Evolutionary conservation across 2,888 invertebrate species (phyloP).

Genomic region (Rutpela maculata): DNA sequence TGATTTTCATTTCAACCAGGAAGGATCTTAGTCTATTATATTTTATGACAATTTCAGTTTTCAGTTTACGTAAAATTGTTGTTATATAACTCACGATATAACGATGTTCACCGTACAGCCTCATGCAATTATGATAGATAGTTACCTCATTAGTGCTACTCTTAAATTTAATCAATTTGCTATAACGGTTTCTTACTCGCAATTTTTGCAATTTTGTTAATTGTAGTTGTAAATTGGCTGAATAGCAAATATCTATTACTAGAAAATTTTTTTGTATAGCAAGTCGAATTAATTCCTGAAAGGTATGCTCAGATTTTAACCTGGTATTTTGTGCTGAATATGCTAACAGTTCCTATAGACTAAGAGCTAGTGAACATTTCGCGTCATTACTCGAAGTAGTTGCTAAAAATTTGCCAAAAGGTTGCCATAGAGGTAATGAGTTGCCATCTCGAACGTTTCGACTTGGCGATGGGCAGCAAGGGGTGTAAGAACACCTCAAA

Average conservation of each 20-base stretch:
- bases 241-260: not conserved
- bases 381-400: too few relatives aligned
- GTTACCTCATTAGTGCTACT: not conserved
- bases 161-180: slow-evolving; percentile 5
- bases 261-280: too few relatives aligned
- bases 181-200: not conserved
- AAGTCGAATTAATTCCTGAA: too few relatives aligned
- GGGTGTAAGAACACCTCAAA: too few relatives aligned
- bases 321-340: too few relatives aligned
- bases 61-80: not conserved
- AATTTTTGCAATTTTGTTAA: not conserved
- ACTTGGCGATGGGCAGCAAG: too few relatives aligned
- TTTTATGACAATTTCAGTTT: slow-evolving; percentile 1
- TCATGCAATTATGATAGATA: slow-evolving; percentile 9
- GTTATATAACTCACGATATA: not conserved
- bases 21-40: not conserved
- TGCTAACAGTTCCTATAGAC: too few relatives aligned
- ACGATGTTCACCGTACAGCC: not conserved
- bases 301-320: too few relatives aligned
- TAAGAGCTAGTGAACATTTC: too few relatives aligned
- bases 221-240: not conserved
- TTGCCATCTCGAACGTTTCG: too few relatives aligned
- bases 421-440: too few relatives aligned
- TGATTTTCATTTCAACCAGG: not conserved
- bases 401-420: too few relatives aligned